phyloP scores from a whole-genome alignment of 2,113 vertebrate genomes.

The Salvator merianae region DNA sequence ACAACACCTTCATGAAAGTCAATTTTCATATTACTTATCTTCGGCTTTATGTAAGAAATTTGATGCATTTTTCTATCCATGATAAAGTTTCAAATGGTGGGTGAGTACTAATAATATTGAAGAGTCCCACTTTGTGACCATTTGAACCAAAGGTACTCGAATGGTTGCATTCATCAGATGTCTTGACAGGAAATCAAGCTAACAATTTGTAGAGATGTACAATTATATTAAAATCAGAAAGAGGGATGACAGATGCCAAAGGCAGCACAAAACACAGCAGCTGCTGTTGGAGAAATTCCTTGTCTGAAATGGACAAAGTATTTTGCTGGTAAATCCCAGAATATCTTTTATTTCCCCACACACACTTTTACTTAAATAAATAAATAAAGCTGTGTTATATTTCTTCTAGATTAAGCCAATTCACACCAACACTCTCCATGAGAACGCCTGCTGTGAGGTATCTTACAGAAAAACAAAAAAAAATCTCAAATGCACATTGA shows the following conservation, averaged over 20 bases:
- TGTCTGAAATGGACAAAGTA: constrained; percentile 34
- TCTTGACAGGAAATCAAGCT: constrained; percentile 48
- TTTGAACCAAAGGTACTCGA: constrained; percentile 48
- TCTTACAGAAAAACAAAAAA: background rate
- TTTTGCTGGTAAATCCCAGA: constrained; percentile 2
- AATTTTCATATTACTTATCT: constrained; percentile 15
- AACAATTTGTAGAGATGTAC: constrained; percentile 57
- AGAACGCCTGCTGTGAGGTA: background rate
- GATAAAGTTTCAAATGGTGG: constrained; percentile 36
- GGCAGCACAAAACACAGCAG: constrained; percentile 60
- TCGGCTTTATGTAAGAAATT: constrained; percentile 17
- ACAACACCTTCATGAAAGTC: constrained; percentile 29
- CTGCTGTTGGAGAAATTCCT: constrained; percentile 61
- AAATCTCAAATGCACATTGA: background rate
- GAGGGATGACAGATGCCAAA: constrained; percentile 39
- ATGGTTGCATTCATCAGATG: constrained; percentile 39
- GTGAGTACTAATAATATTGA: constrained; percentile 12
- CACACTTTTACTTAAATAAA: background rate
- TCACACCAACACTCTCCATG: background rate
- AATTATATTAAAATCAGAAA: constrained; percentile 55
- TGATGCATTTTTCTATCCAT: constrained; percentile 13
- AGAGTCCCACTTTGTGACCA: constrained; percentile 34
- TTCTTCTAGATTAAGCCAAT: background rate
- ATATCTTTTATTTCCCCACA: background rate
- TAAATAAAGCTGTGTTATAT: too few relatives aligned